Percentiles rank a stretch among this genome's conserved stretches.
Conservation (phyloP, 1,140 invertebrate genomes). For the honey bee (Apis mellifera) region Amel_HAv3.1 CM009938.2:5150501-5151000, state of each 20-base stretch:
- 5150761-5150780: slow-evolving; percentile 79
- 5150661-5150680: slow-evolving; percentile 82
- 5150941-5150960: slow-evolving; percentile 77
- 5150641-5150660: slow-evolving; percentile 80
- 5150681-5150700: slow-evolving; percentile 83
- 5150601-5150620: slow-evolving; percentile 80
- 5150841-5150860: slow-evolving; percentile 77
- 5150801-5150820: slow-evolving; percentile 82
- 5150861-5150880: slow-evolving; percentile 78
- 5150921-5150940: slow-evolving; percentile 77
- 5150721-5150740: slow-evolving; percentile 82
- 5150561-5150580: slow-evolving; percentile 82
- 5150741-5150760: slow-evolving; percentile 81
- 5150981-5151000: background rate
- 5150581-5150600: slow-evolving; percentile 81
- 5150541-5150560: slow-evolving; percentile 81
- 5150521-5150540: slow-evolving; percentile 67
- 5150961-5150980: slow-evolving; percentile 69
- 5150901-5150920: slow-evolving; percentile 69
- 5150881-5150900: slow-evolving; percentile 77
- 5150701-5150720: slow-evolving; percentile 85
- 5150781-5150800: slow-evolving; percentile 74
- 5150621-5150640: slow-evolving; percentile 77
- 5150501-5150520: slow-evolving; percentile 80
- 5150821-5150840: slow-evolving; percentile 80